These are phyloP conservation scores for Microplitis deprimator DNA, from an alignment of 2,888 invertebrate species.

Conservation along the genomic window DNA sequence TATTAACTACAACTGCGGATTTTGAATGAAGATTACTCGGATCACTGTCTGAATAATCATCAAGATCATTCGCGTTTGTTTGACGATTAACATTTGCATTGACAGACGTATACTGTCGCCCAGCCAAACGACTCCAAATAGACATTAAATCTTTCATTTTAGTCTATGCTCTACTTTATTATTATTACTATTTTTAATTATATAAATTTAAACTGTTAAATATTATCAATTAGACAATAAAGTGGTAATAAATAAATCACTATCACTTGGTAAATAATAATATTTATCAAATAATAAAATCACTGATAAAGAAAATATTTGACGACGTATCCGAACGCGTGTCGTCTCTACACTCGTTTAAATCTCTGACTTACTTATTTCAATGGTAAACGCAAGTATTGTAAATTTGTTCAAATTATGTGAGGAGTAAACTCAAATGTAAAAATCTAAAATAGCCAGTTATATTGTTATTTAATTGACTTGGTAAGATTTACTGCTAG, in stretches of 20 bases:
- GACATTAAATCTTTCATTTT: conserved; percentile 78
- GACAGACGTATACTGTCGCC: conserved; percentile 75
- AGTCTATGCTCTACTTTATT: conserved; percentile 3
- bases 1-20: conserved; percentile 69
- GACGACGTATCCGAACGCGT: conserved; percentile 30
- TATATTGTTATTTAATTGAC: not conserved
- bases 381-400: not conserved
- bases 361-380: conserved; percentile 36
- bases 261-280: conserved; percentile 10
- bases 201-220: not conserved
- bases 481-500: conserved; percentile 4
- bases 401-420: not conserved
- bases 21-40: conserved; percentile 68
- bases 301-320: conserved; percentile 13
- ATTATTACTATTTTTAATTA: conserved; percentile 10
- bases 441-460: conserved; percentile 6
- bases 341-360: conserved; percentile 40
- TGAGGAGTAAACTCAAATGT: not conserved
- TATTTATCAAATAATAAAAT: conserved; percentile 6
- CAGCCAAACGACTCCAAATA: conserved; percentile 75
- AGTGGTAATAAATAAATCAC: conserved; percentile 1
- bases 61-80: conserved; percentile 40
- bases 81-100: conserved; percentile 63
- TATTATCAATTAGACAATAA: no score
- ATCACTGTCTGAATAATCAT: conserved; percentile 52